These are phyloP conservation scores for Macrosoma leucophasiata DNA, from an alignment of 2,888 invertebrate species.

Conservation along the genomic window DNA sequence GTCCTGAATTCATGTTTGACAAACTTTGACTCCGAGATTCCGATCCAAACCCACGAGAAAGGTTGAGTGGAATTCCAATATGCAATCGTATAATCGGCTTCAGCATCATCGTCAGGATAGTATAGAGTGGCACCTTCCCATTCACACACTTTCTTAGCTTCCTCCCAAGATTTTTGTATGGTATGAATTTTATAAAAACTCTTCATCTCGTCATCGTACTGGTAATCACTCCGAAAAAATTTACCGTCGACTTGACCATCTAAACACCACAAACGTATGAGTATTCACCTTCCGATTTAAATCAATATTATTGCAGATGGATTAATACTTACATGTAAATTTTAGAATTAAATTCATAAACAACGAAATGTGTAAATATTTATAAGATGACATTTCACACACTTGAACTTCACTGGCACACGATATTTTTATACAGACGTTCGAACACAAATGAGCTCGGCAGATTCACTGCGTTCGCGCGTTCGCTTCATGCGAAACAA, in stretches of 20 bases:
- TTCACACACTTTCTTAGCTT: conserved; percentile 42
- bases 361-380: conserved; percentile 20
- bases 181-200: conserved; percentile 58
- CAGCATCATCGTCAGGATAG: conserved; percentile 42
- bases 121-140: conserved; percentile 47
- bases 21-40: conserved; percentile 42
- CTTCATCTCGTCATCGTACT: conserved; percentile 34
- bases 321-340: conserved; percentile 25
- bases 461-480: conserved; percentile 2
- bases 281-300: conserved; percentile 1
- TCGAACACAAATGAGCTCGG: too few species aligned
- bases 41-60: conserved; percentile 35
- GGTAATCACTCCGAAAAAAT: conserved; percentile 54
- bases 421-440: too few species aligned
- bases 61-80: conserved; percentile 36
- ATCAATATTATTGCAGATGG: conserved; percentile 1
- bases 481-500: too few species aligned
- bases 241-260: conserved; percentile 40
- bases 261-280: conserved; percentile 23
- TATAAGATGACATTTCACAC: conserved; percentile 22
- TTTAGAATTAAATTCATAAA: conserved; percentile 18
- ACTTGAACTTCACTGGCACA: conserved; percentile 1
- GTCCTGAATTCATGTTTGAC: background rate
- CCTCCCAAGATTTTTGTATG: conserved; percentile 38
- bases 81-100: conserved; percentile 33